Evolutionary conservation across 2,113 vertebrate species (phyloP), one percentile per base, ranked within the genome.

Genomic region (Myodes glareolus): DNA sequence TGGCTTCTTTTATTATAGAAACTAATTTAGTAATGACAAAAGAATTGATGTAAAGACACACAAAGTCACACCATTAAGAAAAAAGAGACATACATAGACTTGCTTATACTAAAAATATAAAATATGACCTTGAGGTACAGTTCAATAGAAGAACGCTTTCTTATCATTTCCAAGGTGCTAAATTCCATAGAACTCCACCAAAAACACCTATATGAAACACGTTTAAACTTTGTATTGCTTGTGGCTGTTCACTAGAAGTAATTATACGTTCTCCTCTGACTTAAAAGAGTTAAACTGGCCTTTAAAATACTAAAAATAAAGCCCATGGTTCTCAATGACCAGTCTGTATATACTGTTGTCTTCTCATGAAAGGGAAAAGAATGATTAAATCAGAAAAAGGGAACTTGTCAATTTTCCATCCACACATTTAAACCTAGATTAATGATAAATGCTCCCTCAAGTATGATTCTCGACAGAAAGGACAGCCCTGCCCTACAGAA

Each of bases 361-460:
- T 92, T 27, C 45, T 88, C 52, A 94, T 67, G 29, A 73, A 96
- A 97, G 63, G 10, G 63, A 81, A 95, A 97, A 42, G 96, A 70
- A 36, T 81, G 16, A 97, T 7, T 77, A 42, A 92, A 68, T 36
- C 42, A 63, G 80, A 96, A 96, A 13, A 72, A 61, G 58, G 90
- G 94, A 52, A 55, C 31, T 6, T 4, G 0, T 4, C 42, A 25
- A 86, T 90, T 93, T 77, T 33, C 70, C 68, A 92, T 67, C 67
- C 89, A 94, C 42, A 84, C 68, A 77, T 91, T 87, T 72, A 75
- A 81, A 72, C 8, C 11, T 47, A 17, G 73, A 81, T 31, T 86
- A 82, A 78, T 23, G 67, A 29, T 58, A 55, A 42, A 47, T 81
- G 7, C 47, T 67, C 50, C 27, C 76, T 31, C 25, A 42, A 90